Percentiles rank a stretch among this genome's conserved stretches.
Conservation (phyloP, 2,888 invertebrate species). For the Scelioninae gen. 2 region DNA sequence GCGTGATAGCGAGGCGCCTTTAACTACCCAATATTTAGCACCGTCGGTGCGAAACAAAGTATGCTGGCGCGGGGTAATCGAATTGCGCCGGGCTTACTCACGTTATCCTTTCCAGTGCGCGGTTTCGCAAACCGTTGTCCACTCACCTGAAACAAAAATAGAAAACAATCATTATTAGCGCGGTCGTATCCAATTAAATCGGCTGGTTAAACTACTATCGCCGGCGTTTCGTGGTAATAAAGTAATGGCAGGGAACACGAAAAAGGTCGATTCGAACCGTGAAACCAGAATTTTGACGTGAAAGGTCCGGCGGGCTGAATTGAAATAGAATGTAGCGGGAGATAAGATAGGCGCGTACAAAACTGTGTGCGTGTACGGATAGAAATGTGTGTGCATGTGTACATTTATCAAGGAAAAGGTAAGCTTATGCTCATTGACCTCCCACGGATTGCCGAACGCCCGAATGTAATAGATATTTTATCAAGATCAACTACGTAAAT, state of each 20-base stretch:
- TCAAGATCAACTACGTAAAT: slow-evolving; percentile 54
- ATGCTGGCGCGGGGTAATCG: slow-evolving; percentile 38
- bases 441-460: slow-evolving; percentile 48
- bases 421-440: slow-evolving; percentile 49
- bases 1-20: slow-evolving; percentile 21
- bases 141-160: slow-evolving; percentile 59
- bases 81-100: slow-evolving; percentile 46
- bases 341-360: slow-evolving; percentile 56
- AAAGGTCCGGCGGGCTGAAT: slow-evolving; percentile 49
- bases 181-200: slow-evolving; percentile 51
- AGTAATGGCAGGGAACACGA: not conserved
- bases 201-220: slow-evolving; percentile 47
- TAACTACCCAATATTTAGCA: slow-evolving; percentile 33
- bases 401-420: slow-evolving; percentile 38
- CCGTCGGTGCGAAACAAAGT: slow-evolving; percentile 39
- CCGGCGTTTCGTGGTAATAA: slow-evolving; percentile 41
- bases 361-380: slow-evolving; percentile 3
- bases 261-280: slow-evolving; percentile 27
- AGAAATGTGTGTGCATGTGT: slow-evolving; percentile 7
- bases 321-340: slow-evolving; percentile 47
- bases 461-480: slow-evolving; percentile 57
- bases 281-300: slow-evolving; percentile 54
- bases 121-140: slow-evolving; percentile 50
- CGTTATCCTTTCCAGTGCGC: slow-evolving; percentile 26
- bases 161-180: slow-evolving; percentile 43